These are phyloP conservation scores for Tillus elongatus DNA, from an alignment of 2,888 invertebrate species.

Conservation along the genomic window DNA sequence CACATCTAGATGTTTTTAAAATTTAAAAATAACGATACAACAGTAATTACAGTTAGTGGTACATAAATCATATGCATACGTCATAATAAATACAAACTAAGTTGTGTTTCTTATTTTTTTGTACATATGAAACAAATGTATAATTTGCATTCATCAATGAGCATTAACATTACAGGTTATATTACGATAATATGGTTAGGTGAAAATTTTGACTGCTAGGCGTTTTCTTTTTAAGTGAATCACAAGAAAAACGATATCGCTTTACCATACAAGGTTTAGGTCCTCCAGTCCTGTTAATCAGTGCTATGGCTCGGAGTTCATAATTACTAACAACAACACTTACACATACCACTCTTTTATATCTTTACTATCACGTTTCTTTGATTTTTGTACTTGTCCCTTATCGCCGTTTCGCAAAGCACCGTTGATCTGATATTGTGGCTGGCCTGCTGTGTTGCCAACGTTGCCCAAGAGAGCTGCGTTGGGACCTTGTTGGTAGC, in stretches of 20 bases:
- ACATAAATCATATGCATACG: too few relatives aligned
- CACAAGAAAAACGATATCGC: not conserved
- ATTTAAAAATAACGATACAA: too few relatives aligned
- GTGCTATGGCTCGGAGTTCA: conserved; percentile 37
- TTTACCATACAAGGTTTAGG: not conserved
- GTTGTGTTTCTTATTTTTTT: too few relatives aligned
- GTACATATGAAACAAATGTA: not conserved
- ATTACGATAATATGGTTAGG: not conserved
- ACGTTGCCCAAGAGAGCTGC: conserved; percentile 63
- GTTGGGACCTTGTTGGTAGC: conserved; percentile 68
- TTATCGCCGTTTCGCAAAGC: conserved; percentile 48
- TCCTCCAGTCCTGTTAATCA: too few relatives aligned
- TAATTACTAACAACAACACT: conserved; percentile 25
- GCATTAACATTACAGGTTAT: not conserved
- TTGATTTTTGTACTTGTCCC: conserved; percentile 36
- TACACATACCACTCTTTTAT: conserved; percentile 97
- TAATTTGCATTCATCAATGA: not conserved
- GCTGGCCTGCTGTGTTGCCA: conserved; percentile 42
- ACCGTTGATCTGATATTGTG: conserved; percentile 44
- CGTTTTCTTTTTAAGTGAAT: too few relatives aligned
- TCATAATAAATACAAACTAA: too few relatives aligned
- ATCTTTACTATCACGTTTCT: conserved; percentile 75
- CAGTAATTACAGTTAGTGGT: too few relatives aligned
- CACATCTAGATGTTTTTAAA: too few relatives aligned
- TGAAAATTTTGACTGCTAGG: not conserved